phyloP scores from a whole-genome alignment of 2,888 invertebrate genomes.

The Tipula vernalis region DNA sequence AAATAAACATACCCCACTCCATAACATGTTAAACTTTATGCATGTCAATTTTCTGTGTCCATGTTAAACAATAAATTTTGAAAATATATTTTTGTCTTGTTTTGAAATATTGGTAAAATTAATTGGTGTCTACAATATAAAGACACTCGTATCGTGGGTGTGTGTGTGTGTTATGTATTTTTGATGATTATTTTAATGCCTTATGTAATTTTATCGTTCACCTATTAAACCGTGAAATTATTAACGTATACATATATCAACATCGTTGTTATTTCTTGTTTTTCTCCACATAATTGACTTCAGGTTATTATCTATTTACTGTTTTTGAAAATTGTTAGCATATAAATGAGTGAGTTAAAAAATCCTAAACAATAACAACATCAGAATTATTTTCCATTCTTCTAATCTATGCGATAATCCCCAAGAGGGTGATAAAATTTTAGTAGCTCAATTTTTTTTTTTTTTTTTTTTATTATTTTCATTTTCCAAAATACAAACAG shows the following conservation, averaged over 20 bases:
- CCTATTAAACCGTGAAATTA: neutral
- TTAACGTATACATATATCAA: neutral
- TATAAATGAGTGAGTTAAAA: slow-evolving; percentile 4
- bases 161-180: neutral
- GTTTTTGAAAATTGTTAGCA: neutral
- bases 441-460: neutral
- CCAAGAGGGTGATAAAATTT: neutral
- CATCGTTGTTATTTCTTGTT: neutral
- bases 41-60: neutral
- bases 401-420: slow-evolving; percentile 4
- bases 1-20: neutral
- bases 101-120: neutral
- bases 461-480: neutral
- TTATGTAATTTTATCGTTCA: neutral
- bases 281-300: neutral
- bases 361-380: neutral
- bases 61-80: neutral
- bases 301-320: neutral
- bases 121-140: neutral
- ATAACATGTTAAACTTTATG: neutral
- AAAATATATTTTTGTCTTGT: neutral
- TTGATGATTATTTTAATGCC: neutral
- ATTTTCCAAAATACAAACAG: neutral
- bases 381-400: neutral
- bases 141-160: too few species aligned